A percentile compares a stretch with the other conserved stretches of the same genome.
phyloP scores from a whole-genome alignment of 2,113 vertebrate species.

The Charina bottae region DNA sequence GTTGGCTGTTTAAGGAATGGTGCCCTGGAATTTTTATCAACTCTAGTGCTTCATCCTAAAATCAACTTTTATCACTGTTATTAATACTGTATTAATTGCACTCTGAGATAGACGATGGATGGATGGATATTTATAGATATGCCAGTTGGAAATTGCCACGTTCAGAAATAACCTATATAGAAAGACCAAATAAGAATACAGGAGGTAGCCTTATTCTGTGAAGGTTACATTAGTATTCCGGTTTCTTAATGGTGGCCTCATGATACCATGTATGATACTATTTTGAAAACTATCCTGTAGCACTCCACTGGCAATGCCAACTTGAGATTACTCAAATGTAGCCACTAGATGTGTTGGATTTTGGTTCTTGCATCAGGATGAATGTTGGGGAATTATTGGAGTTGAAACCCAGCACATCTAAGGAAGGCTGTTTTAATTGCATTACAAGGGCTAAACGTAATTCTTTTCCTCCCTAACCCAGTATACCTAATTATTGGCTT shows the following conservation, averaged over 20 bases:
- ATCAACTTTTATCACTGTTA: constrained; percentile 43
- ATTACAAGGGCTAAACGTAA: background rate
- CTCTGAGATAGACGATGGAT: background rate
- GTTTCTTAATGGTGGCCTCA: constrained; percentile 17
- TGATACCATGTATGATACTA: no score
- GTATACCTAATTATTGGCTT: background rate
- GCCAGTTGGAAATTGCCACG: background rate
- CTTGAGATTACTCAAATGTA: background rate
- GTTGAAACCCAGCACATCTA: background rate
- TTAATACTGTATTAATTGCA: constrained; percentile 40
- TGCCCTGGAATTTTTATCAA: constrained; percentile 58
- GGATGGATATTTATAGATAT: background rate
- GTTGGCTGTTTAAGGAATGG: constrained; percentile 45
- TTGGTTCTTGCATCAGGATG: background rate
- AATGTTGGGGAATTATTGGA: background rate
- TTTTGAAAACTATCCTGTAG: background rate
- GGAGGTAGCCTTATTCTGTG: constrained; percentile 60
- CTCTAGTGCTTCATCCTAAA: constrained; percentile 51
- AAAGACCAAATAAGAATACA: constrained; percentile 28
- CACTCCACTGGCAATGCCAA: background rate
- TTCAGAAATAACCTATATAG: constrained; percentile 22
- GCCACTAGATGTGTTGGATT: background rate
- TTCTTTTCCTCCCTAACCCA: background rate
- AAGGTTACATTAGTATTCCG: constrained; percentile 31
- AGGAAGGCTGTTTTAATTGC: background rate